phyloP scores from a whole-genome alignment of 2,797 vertebrate genomes.

The Anisognathus igniventris region DNA sequence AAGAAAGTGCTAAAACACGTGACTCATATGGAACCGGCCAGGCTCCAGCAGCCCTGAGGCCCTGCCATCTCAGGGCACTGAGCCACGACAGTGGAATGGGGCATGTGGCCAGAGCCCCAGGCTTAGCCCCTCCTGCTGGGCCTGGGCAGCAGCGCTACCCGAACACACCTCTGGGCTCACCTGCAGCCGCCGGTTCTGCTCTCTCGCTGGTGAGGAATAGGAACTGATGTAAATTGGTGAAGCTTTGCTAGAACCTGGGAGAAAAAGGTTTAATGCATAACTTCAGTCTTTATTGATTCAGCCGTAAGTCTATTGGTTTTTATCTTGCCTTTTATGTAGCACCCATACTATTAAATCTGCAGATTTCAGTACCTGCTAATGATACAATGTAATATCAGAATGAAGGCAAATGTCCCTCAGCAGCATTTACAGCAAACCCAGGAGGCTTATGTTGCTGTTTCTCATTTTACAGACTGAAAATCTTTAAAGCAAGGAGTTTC shows the following conservation, averaged over 20 bases:
- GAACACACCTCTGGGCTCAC: conserved; percentile 68
- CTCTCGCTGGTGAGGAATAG: conserved; percentile 92
- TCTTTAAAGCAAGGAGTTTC: not conserved
- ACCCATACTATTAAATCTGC: not conserved
- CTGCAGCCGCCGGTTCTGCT: conserved; percentile 91
- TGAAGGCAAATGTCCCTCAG: not conserved
- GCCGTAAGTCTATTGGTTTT: not conserved
- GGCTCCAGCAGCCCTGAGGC: not conserved
- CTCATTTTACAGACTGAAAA: conserved; percentile 25
- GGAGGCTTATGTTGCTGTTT: not conserved
- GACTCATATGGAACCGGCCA: rapidly evolving
- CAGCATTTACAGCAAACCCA: not conserved
- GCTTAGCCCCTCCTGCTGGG: not conserved
- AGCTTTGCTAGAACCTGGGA: conserved; percentile 90
- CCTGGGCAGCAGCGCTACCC: not conserved
- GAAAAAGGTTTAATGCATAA: conserved; percentile 21
- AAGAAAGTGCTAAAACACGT: not conserved
- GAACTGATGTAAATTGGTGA: conserved; percentile 95
- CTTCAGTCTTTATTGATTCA: not conserved
- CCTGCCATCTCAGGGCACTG: not conserved
- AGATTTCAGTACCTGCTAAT: not conserved
- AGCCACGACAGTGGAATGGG: not conserved
- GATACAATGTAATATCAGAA: conserved; percentile 14
- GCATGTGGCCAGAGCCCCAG: not conserved
- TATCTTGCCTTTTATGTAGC: not conserved